These are phyloP conservation scores for Lepidotrigona ventralis DNA, from an alignment of 1,140 invertebrate genomes.

Conservation along the genomic window DNA sequence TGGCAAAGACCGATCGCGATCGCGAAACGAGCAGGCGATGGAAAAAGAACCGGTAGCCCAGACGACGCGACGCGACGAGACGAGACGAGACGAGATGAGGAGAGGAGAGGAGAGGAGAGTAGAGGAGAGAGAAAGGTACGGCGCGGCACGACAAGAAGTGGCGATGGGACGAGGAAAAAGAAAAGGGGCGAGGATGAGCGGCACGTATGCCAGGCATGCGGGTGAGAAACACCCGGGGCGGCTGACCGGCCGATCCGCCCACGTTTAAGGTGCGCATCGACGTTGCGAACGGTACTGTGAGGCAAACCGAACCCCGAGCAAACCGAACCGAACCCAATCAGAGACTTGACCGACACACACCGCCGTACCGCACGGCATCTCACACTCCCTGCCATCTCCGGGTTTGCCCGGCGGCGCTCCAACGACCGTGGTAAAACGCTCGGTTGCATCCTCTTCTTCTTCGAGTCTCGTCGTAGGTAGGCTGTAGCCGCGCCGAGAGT, in stretches of 20 bases:
- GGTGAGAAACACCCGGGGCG: constrained; percentile 76
- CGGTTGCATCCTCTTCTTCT: constrained; percentile 1
- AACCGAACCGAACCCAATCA: neutral
- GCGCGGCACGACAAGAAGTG: neutral
- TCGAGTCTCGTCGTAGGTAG: neutral
- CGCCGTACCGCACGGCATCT: neutral
- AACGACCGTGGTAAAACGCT: constrained; percentile 26
- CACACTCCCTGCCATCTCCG: constrained; percentile 44
- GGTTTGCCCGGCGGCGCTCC: neutral
- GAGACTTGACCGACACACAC: neutral
- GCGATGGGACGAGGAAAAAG: constrained; percentile 10
- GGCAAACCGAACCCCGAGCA: too few species aligned
- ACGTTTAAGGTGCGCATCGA: constrained; percentile 72
- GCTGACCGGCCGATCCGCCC: constrained; percentile 68
- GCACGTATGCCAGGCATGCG: constrained; percentile 72
- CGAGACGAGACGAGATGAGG: neutral
- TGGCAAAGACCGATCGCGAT: neutral
- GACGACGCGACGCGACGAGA: neutral
- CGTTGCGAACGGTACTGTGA: constrained; percentile 32
- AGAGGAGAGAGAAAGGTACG: neutral
- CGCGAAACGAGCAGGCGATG: neutral
- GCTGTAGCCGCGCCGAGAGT: neutral
- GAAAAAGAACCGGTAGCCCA: neutral
- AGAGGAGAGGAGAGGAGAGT: neutral
- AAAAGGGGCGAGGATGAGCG: constrained; percentile 45